phyloP scores from a whole-genome alignment of 1,140 invertebrate genomes.

The Macrostomum lignano region DNA sequence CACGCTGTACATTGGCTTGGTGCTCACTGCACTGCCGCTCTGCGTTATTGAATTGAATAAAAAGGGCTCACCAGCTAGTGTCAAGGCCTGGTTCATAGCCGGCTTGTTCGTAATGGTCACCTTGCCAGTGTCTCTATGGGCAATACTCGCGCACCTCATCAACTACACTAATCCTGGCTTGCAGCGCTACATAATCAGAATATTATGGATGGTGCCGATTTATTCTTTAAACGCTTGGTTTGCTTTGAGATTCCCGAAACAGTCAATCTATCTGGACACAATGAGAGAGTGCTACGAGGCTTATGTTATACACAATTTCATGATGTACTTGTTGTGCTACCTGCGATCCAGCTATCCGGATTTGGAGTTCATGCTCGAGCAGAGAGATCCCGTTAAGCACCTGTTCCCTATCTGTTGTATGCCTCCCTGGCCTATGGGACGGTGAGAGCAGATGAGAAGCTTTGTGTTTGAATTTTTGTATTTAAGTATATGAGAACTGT shows the following conservation, averaged over 20 bases:
- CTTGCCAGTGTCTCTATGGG: constrained; percentile 65
- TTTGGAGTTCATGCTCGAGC: constrained; percentile 45
- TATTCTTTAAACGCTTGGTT: constrained; percentile 61
- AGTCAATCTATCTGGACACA: constrained; percentile 65
- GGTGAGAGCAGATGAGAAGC: no score
- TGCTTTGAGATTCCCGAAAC: constrained; percentile 37
- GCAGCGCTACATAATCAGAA: constrained; percentile 68
- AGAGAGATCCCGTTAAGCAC: constrained; percentile 39
- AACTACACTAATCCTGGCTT: constrained; percentile 67
- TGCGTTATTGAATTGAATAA: no score
- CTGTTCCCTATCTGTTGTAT: constrained; percentile 30
- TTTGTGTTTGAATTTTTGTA: no score
- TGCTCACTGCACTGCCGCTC: no score
- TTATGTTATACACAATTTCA: constrained; percentile 89
- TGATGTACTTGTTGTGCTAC: constrained; percentile 70
- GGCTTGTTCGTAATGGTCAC: constrained; percentile 63
- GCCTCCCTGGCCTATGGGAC: constrained; percentile 55
- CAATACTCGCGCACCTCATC: constrained; percentile 67
- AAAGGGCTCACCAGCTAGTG: no score
- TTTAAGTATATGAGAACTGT: no score
- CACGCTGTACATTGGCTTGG: no score
- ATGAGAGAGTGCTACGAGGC: constrained; percentile 69
- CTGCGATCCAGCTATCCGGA: constrained; percentile 39
- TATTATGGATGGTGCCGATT: constrained; percentile 89
- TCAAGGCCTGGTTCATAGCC: constrained; percentile 46